Percentiles rank a stretch among this genome's conserved stretches.
phyloP scores from a whole-genome alignment of 1,140 invertebrate species.

The Drosophila suzukii region DNA sequence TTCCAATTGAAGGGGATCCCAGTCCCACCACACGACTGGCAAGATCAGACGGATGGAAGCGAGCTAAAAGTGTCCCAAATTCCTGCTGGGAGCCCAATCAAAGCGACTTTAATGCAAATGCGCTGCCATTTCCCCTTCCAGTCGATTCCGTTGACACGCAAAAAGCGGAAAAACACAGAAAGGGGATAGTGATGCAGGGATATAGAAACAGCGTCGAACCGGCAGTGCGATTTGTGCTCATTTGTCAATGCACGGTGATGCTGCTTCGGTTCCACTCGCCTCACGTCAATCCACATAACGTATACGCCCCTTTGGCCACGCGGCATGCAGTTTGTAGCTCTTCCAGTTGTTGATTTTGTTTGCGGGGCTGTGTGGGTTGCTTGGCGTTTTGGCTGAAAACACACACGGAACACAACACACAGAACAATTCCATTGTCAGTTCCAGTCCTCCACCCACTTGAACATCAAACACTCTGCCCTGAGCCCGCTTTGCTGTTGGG shows the following conservation, averaged over 20 bases:
- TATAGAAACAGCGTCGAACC: slow-evolving; percentile 40
- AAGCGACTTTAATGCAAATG: slow-evolving; percentile 41
- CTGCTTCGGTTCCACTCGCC: slow-evolving; percentile 20
- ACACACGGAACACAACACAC: slow-evolving; percentile 43
- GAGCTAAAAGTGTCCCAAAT: slow-evolving; percentile 14
- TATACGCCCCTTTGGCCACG: slow-evolving; percentile 54
- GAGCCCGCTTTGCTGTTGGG: slow-evolving; percentile 29
- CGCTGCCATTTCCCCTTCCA: slow-evolving; percentile 10
- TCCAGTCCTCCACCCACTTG: slow-evolving; percentile 17
- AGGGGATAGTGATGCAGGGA: slow-evolving; percentile 15
- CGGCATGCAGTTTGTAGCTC: slow-evolving; percentile 28
- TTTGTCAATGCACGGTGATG: slow-evolving; percentile 46
- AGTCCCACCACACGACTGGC: background rate
- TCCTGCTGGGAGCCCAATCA: slow-evolving; percentile 26
- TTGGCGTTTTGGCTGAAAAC: slow-evolving; percentile 16
- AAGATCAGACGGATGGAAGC: slow-evolving; percentile 12
- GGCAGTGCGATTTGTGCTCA: slow-evolving; percentile 64
- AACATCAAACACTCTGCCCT: slow-evolving; percentile 36
- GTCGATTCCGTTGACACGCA: slow-evolving; percentile 30
- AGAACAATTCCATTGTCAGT: slow-evolving; percentile 52
- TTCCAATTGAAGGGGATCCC: slow-evolving; percentile 3
- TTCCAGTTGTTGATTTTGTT: slow-evolving; percentile 20
- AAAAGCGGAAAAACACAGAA: slow-evolving; percentile 13
- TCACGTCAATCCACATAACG: slow-evolving; percentile 62
- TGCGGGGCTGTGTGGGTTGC: slow-evolving; percentile 25